These are phyloP conservation scores for Lordiphosa clarofinis DNA, from an alignment of 1,140 invertebrate species.

Conservation along the genomic window DNA sequence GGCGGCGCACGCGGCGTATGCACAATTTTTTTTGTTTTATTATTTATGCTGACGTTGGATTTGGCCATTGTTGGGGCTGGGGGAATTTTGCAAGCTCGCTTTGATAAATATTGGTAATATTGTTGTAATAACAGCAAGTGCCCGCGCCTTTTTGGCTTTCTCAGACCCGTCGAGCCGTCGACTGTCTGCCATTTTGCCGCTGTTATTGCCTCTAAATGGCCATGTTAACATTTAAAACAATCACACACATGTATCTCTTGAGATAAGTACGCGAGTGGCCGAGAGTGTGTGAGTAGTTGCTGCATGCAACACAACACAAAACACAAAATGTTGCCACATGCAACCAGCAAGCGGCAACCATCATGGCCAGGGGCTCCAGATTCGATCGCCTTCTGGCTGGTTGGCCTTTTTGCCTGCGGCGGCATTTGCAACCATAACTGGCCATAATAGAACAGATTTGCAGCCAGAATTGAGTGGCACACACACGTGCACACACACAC, in stretches of 20 bases:
- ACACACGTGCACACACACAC: conserved; percentile 17
- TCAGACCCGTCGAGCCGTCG: conserved; percentile 27
- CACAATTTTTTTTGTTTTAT: conserved; percentile 29
- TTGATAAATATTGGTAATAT: conserved; percentile 77
- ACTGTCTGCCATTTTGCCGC: conserved; percentile 72
- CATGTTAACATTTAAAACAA: conserved; percentile 78
- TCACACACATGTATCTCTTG: conserved; percentile 59
- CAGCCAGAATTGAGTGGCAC: conserved; percentile 60
- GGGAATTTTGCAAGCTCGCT: conserved; percentile 51
- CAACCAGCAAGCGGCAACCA: conserved; percentile 2
- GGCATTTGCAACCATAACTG: conserved; percentile 32
- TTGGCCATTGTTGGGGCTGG: conserved; percentile 51
- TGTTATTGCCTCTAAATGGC: conserved; percentile 78
- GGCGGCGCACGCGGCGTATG: conserved; percentile 60
- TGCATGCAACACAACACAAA: conserved; percentile 60
- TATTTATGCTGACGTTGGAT: conserved; percentile 65
- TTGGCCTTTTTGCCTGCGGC: conserved; percentile 25
- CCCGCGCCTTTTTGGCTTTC: conserved; percentile 70
- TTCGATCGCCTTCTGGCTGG: conserved; percentile 50
- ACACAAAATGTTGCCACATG: conserved; percentile 24
- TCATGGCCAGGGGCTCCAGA: conserved; percentile 25
- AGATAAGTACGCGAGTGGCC: conserved; percentile 7
- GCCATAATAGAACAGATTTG: conserved; percentile 64
- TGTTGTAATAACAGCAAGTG: conserved; percentile 77
- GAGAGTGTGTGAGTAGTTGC: conserved; percentile 26